These are phyloP conservation scores for Phaethon lepturus DNA, from an alignment of 2,113 vertebrate genomes.

Conservation along the genomic window DNA sequence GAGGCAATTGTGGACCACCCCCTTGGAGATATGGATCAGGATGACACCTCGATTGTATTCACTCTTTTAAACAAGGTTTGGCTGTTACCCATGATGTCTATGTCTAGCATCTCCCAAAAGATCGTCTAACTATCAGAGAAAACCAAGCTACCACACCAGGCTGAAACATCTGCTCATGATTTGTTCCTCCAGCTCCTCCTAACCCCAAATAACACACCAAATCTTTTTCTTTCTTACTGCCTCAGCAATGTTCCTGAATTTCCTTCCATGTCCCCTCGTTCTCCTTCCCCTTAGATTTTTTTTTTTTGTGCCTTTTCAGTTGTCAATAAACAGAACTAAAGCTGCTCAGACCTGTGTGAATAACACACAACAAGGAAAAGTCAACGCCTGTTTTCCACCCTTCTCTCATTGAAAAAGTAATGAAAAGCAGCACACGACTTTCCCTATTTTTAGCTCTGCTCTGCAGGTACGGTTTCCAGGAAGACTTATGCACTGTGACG, in stretches of 20 bases:
- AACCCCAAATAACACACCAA: neutral
- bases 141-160: neutral
- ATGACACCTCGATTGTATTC: neutral
- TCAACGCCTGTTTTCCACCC: neutral
- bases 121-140: neutral
- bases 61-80: neutral
- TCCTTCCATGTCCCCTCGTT: fast-evolving
- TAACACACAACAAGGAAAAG: neutral
- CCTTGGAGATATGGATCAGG: neutral
- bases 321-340: neutral
- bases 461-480: neutral
- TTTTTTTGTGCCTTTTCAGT: neutral
- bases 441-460: constrained; percentile 16
- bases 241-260: neutral
- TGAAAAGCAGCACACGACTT: neutral
- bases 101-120: neutral
- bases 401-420: fast-evolving
- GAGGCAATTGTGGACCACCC: fast-evolving
- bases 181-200: neutral
- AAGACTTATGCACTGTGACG: constrained; percentile 16
- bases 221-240: neutral
- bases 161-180: neutral
- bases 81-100: neutral
- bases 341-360: neutral
- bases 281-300: neutral